Conservation (phyloP, 2,888 invertebrate genomes). For the Flexamia atlantica region DNA sequence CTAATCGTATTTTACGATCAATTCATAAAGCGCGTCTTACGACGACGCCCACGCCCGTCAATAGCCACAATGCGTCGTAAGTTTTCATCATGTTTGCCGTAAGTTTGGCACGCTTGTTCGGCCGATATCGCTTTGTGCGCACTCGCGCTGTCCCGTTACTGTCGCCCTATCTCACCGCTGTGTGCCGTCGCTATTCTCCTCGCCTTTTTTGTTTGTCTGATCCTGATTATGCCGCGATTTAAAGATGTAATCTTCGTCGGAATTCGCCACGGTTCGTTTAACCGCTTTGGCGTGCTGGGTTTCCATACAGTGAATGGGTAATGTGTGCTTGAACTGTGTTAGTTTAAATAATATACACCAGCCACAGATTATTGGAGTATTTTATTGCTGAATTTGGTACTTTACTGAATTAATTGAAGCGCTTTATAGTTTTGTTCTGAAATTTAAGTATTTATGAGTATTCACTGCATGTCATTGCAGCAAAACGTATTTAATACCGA, state of each 20-base stretch:
- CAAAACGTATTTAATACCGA: too few relatives aligned
- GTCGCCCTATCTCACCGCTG: conserved; percentile 9
- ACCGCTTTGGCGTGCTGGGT: not conserved
- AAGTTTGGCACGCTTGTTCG: conserved; percentile 34
- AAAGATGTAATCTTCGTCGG: conserved; percentile 7
- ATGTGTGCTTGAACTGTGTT: too few relatives aligned
- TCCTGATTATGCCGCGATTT: conserved; percentile 12
- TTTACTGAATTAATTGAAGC: too few relatives aligned
- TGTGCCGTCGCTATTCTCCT: conserved; percentile 16
- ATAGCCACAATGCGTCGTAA: conserved; percentile 31
- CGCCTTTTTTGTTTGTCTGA: not conserved
- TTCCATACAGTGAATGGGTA: too few relatives aligned
- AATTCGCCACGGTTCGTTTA: conserved; percentile 27
- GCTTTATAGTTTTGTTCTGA: too few relatives aligned
- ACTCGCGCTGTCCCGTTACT: conserved; percentile 5
- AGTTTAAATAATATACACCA: too few relatives aligned
- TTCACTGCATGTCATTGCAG: too few relatives aligned
- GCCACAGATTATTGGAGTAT: too few relatives aligned
- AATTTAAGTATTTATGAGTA: too few relatives aligned
- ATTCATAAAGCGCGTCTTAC: conserved; percentile 43
- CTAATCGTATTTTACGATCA: conserved; percentile 48
- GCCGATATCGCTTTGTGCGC: conserved; percentile 7
- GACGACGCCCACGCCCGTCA: not conserved
- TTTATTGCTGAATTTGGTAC: too few relatives aligned
- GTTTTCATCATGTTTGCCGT: conserved; percentile 41